Percentiles rank a stretch among this genome's conserved stretches.
phyloP scores from a whole-genome alignment of 2,888 invertebrate genomes.

The Drosophila ustulata region DNA sequence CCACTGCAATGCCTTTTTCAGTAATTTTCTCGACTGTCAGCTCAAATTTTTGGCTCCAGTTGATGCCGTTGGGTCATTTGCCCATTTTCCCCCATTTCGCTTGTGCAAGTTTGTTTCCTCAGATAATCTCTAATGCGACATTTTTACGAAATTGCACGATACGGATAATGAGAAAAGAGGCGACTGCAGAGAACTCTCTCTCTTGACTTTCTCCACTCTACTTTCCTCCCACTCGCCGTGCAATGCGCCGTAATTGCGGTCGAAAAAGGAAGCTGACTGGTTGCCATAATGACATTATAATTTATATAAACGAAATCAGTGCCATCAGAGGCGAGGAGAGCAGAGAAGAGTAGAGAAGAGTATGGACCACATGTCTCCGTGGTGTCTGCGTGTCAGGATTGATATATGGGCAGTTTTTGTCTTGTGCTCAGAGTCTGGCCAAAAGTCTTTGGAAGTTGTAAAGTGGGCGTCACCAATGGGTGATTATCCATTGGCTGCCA shows the following conservation, averaged over 20 bases:
- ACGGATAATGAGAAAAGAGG: constrained; percentile 80
- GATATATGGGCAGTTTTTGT: constrained; percentile 71
- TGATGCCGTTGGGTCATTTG: constrained; percentile 74
- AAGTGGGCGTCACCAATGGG: constrained; percentile 53
- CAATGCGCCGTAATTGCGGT: constrained; percentile 68
- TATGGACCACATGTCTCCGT: constrained; percentile 40
- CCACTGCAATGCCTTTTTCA: constrained; percentile 78
- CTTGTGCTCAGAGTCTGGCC: constrained; percentile 31
- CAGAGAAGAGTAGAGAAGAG: constrained; percentile 9
- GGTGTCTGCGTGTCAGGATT: constrained; percentile 51
- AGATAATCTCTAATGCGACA: constrained; percentile 83
- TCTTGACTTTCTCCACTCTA: background rate
- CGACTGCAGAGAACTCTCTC: constrained; percentile 14
- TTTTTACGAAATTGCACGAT: constrained; percentile 82
- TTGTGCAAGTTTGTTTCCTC: constrained; percentile 76
- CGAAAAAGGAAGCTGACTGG: constrained; percentile 54
- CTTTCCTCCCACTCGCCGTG: constrained; percentile 35
- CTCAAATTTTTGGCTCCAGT: constrained; percentile 73
- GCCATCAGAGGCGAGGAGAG: constrained; percentile 36
- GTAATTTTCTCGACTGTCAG: constrained; percentile 79
- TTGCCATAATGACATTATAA: constrained; percentile 84
- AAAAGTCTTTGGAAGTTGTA: constrained; percentile 22
- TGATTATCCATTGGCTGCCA: constrained; percentile 63
- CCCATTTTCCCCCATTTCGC: constrained; percentile 29
- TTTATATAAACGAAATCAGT: constrained; percentile 83